A percentile compares a stretch with the other conserved stretches of the same genome.
phyloP scores from a whole-genome alignment of 1,140 invertebrate genomes.

The Patella vulgata region DNA sequence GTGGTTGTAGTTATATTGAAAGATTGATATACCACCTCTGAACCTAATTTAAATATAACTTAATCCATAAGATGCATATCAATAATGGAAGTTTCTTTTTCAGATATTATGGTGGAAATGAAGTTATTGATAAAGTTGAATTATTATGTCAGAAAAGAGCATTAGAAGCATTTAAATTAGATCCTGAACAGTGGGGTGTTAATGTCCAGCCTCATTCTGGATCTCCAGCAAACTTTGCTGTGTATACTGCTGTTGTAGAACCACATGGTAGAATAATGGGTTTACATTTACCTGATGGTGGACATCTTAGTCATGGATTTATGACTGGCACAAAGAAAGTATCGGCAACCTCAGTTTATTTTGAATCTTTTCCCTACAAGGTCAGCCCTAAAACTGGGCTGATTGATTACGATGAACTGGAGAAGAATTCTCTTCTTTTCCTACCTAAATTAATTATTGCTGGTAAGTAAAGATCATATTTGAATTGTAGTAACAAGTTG shows the following conservation, averaged over 20 bases:
- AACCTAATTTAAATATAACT: too few relatives aligned
- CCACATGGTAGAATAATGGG: constrained; percentile 99
- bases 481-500: too few relatives aligned
- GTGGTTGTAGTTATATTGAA: too few relatives aligned
- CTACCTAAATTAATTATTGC: constrained; percentile 95
- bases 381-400: constrained; percentile 85
- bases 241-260: constrained; percentile 74
- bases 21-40: too few relatives aligned
- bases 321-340: constrained; percentile 92
- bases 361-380: constrained; percentile 99
- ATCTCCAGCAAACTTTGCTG: constrained; percentile 97
- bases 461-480: too few relatives aligned
- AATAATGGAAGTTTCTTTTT: too few relatives aligned
- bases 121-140: constrained; percentile 96
- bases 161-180: constrained; percentile 85
- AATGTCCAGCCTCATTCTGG: constrained; percentile 99
- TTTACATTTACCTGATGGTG: constrained; percentile 94
- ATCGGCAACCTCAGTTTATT: constrained; percentile 97
- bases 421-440: constrained; percentile 85
- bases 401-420: constrained; percentile 93
- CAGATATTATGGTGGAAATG: constrained; percentile 95
- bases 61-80: too few relatives aligned
- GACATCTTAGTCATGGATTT: constrained; percentile 93
- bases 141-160: constrained; percentile 86
- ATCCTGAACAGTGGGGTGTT: constrained; percentile 91